Base-by-base conservation (phyloP, 2,888 invertebrate species). In the Dermolepida albohirtum region DNA sequence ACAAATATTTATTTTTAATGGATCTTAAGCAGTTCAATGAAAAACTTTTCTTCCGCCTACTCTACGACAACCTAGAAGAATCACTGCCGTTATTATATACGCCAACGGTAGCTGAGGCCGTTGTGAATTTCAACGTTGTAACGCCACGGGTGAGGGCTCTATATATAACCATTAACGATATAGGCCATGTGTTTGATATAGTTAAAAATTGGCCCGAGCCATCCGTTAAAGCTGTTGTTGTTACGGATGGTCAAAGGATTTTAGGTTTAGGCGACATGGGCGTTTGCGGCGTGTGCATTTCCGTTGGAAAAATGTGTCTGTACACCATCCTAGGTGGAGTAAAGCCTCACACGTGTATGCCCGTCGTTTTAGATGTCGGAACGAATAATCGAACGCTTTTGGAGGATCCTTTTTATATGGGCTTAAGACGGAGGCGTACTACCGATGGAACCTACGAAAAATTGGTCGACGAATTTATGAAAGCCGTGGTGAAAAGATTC, bases 31-130 rank as follows among this genome's bases (percentile, higher is more conserved):
- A 98, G 79, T 90, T 97, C 73, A 98, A 99, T 82, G 98, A 99
- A 84, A 93, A 94, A 75, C 87, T 99, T 12, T 99, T 99, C 86
- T 99, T 94, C 84, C 90, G 94, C 34, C 89, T 98, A 54, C 85
- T 98, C 49, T 88, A 89, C 12, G 93, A 96, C 74, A 90, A 98
- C 82, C 93, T 97, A 22, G 89, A 92, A 54, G 90, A 94, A 71
- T 90, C 96, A 88, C 96, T 99, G 96, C 99, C 99, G 0, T 88
- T 98, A 70, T 97, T 99, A 11, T 99, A 99, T 84, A 99, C 99
- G 0, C 99, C 99, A 0, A 97, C 97, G 0, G 99, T 99, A 11
- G 99, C 99, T 4, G 86, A 93, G 75, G 99, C 98, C 29, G 99
- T 99, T 84, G 97, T 98, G 85, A 95, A 97, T 82, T 99, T 93